phyloP scores from a whole-genome alignment of 1,140 invertebrate species.

The Glossosoma conforme region DNA sequence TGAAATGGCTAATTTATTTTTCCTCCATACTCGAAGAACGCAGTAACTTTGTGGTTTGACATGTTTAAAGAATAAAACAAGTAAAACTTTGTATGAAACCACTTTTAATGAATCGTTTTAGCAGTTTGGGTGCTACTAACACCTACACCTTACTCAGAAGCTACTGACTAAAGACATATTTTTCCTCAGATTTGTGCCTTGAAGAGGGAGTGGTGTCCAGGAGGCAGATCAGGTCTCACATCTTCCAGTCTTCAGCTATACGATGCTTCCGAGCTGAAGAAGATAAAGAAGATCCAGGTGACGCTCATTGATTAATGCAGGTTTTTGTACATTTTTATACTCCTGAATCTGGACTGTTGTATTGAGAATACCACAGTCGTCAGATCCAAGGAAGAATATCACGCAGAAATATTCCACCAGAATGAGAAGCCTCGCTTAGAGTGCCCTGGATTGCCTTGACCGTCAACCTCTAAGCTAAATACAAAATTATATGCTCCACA shows the following conservation, averaged over 20 bases:
- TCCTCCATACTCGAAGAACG: not conserved
- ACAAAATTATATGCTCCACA: not conserved
- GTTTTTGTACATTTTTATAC: not conserved
- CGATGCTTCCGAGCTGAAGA: conserved; percentile 69
- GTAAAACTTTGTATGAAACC: not conserved
- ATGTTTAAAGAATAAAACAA: not conserved
- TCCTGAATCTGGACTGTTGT: not conserved
- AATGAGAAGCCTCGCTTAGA: not conserved
- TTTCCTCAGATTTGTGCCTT: conserved; percentile 67
- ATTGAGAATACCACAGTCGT: not conserved
- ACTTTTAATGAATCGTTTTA: not conserved
- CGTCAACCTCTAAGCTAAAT: not conserved
- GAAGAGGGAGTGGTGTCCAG: conserved; percentile 70
- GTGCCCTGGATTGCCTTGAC: not conserved
- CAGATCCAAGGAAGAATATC: not conserved
- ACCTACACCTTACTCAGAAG: not conserved
- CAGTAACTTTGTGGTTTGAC: not conserved
- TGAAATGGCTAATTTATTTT: not conserved
- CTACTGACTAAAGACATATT: conserved; percentile 12
- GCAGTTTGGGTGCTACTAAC: not conserved
- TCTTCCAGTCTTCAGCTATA: conserved; percentile 44
- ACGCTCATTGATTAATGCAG: not conserved
- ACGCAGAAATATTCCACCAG: not conserved
- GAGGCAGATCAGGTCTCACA: conserved; percentile 40
- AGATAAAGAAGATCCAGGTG: conserved; percentile 85